phyloP scores from a whole-genome alignment of 1,140 invertebrate genomes.

The Armadillidium nasatum region DNA sequence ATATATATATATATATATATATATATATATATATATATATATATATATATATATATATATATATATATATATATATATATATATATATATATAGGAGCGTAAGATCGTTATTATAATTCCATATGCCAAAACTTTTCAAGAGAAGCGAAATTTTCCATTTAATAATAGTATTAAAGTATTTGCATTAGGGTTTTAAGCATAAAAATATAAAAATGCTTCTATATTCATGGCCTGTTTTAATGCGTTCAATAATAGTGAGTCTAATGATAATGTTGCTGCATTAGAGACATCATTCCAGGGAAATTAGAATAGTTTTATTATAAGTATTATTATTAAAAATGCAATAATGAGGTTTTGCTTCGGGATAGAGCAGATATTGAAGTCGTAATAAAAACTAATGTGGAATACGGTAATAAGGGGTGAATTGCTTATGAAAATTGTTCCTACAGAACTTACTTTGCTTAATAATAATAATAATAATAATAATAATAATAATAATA shows the following conservation, averaged over 20 bases:
- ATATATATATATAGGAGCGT: not conserved
- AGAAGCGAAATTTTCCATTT: not conserved
- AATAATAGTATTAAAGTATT: slow-evolving; percentile 1
- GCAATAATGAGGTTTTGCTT: not conserved
- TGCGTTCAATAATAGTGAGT: slow-evolving; percentile 5
- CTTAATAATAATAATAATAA: slow-evolving; percentile 7
- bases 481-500: not conserved
- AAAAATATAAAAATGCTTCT: slow-evolving; percentile 4
- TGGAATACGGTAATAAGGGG: not conserved
- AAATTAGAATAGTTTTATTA: slow-evolving; percentile 12
- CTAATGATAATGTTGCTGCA: slow-evolving; percentile 1
- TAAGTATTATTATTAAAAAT: slow-evolving; percentile 12
- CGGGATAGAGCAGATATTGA: not conserved
- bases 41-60: not conserved
- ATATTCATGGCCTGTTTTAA: slow-evolving; percentile 11
- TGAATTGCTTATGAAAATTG: slow-evolving; percentile 5
- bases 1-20: slow-evolving; percentile 3
- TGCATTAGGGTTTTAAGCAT: not conserved
- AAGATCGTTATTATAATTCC: not conserved
- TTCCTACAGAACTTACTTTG: not conserved
- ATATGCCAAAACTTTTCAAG: not conserved
- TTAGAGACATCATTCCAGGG: slow-evolving; percentile 1
- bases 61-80: not conserved
- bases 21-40: not conserved
- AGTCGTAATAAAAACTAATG: slow-evolving; percentile 2